Evolutionary conservation across 2,113 vertebrate genomes (phyloP).

Genomic region (Rana temporaria): DNA sequence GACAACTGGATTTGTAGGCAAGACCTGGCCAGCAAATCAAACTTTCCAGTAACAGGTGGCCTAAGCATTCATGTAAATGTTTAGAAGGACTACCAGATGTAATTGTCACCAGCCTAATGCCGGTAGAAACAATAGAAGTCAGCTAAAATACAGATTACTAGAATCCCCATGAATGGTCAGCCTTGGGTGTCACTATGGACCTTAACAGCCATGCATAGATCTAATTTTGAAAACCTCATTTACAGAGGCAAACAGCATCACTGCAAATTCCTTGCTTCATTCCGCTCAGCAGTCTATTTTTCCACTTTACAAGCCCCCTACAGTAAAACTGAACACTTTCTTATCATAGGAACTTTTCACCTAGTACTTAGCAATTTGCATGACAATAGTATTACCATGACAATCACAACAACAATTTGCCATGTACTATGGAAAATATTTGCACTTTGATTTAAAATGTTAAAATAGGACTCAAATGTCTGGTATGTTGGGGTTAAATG

Average conservation of each 20-base stretch:
- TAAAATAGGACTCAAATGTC: background rate
- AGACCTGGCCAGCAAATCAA: no score
- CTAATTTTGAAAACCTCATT: slow-evolving; percentile 6
- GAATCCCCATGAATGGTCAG: no score
- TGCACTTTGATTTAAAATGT: slow-evolving; percentile 11
- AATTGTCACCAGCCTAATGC: no score
- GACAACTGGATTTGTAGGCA: no score
- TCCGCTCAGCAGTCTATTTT: slow-evolving; percentile 35
- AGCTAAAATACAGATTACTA: no score
- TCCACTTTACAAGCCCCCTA: slow-evolving; percentile 40
- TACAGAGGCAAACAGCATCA: slow-evolving; percentile 3
- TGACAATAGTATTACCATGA: slow-evolving; percentile 35
- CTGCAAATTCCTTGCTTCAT: slow-evolving; percentile 29
- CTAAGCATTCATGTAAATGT: no score
- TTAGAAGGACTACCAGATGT: no score
- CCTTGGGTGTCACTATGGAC: no score
- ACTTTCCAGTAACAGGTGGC: no score
- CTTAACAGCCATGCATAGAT: no score
- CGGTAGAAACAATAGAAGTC: no score
- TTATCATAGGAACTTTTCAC: slow-evolving; percentile 15
- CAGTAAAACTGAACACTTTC: slow-evolving; percentile 38
- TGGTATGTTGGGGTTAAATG: background rate
- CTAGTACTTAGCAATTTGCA: slow-evolving; percentile 12
- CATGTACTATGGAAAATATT: slow-evolving; percentile 27
- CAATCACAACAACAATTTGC: slow-evolving; percentile 39